Evolutionary conservation across 2,888 invertebrate genomes (phyloP).

Genomic region (Melanophora roralis): DNA sequence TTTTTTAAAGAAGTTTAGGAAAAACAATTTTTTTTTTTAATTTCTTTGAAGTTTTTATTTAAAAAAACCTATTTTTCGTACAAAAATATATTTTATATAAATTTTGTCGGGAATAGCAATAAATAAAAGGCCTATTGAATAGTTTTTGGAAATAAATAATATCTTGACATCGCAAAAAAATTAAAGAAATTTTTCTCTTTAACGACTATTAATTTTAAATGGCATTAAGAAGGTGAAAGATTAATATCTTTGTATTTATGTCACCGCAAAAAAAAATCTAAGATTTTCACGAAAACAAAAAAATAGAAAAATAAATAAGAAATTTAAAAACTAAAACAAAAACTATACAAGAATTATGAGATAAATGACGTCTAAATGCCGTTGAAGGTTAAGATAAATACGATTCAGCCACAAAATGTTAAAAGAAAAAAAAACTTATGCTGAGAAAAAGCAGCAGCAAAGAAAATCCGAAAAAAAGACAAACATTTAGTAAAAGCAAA

Average conservation of each 20-base stretch:
- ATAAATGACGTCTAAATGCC: slow-evolving; percentile 51
- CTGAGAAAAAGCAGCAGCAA: background rate
- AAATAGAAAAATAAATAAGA: background rate
- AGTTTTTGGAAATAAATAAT: background rate
- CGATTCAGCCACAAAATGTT: slow-evolving; percentile 38
- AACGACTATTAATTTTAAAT: slow-evolving; percentile 20
- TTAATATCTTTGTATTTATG: slow-evolving; percentile 14
- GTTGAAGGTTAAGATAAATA: slow-evolving; percentile 59
- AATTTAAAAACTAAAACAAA: background rate
- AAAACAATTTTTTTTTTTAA: too few species aligned
- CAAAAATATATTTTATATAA: too few species aligned
- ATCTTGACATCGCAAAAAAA: background rate
- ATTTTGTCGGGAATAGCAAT: background rate
- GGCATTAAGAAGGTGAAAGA: slow-evolving; percentile 19
- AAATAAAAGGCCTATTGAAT: background rate
- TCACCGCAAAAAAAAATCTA: background rate
- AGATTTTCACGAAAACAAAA: background rate
- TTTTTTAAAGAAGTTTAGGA: too few species aligned
- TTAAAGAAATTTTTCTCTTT: background rate
- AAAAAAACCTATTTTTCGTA: too few species aligned
- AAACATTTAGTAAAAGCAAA: too few species aligned
- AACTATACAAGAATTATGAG: slow-evolving; percentile 29
- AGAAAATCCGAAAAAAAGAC: background rate
- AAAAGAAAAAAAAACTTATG: slow-evolving; percentile 18
- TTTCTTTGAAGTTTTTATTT: too few species aligned